Conservation (phyloP, 2,113 vertebrate species). For the Phrynocephalus versicolor region DNA sequence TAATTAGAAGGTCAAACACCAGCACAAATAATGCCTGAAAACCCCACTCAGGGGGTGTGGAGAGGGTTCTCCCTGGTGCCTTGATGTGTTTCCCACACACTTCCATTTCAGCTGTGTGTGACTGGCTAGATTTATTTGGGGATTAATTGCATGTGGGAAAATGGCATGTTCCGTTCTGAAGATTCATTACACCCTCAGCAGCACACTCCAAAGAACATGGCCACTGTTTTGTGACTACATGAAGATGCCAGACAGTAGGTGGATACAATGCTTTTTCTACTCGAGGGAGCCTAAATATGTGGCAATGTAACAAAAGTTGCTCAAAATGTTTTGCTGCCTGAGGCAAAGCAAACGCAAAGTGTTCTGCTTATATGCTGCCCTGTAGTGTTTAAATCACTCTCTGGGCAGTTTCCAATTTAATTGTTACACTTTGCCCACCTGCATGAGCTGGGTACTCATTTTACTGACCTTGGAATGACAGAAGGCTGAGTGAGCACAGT, state of each 20-base stretch:
- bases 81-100: slow-evolving; percentile 37
- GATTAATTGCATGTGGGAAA: slow-evolving; percentile 46
- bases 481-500: too few relatives aligned
- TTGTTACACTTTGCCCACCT: too few relatives aligned
- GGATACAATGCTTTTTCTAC: slow-evolving; percentile 39
- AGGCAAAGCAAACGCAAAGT: too few relatives aligned
- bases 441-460: too few relatives aligned
- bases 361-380: too few relatives aligned
- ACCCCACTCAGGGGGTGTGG: not conserved
- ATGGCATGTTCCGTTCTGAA: slow-evolving; percentile 34
- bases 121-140: slow-evolving; percentile 31
- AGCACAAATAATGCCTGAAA: slow-evolving; percentile 1
- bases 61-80: slow-evolving; percentile 28
- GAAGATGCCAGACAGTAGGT: slow-evolving; percentile 16
- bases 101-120: slow-evolving; percentile 37
- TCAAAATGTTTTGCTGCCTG: not conserved
- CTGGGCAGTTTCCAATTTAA: too few relatives aligned
- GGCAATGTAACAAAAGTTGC: not conserved
- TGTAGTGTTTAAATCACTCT: too few relatives aligned
- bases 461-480: too few relatives aligned
- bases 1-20: slow-evolving; percentile 69
- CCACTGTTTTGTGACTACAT: slow-evolving; percentile 53
- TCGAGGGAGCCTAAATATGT: slow-evolving; percentile 11
- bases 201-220: slow-evolving; percentile 47
- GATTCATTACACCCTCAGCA: slow-evolving; percentile 48